phyloP scores from a whole-genome alignment of 2,797 vertebrate species.

The Gobionotothen gibberifrons region DNA sequence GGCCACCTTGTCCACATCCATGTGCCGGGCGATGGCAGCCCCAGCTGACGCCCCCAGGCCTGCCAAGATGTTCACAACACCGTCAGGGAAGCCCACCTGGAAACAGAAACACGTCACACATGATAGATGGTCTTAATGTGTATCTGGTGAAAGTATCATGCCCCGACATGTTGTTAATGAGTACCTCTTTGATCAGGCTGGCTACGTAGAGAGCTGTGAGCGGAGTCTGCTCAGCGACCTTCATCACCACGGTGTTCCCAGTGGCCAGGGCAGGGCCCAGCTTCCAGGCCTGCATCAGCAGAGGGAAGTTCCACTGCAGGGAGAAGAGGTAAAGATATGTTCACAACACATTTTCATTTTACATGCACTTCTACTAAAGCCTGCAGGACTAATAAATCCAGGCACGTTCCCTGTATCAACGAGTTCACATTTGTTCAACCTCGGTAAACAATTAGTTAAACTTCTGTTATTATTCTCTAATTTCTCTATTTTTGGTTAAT shows the following conservation, averaged over 20 bases:
- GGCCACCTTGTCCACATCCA: slow-evolving; percentile 94
- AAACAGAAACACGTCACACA: slow-evolving; percentile 12
- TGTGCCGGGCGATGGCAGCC: slow-evolving; percentile 91
- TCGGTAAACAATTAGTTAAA: no score
- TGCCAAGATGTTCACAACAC: slow-evolving; percentile 94
- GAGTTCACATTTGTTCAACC: no score
- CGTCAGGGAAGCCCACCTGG: slow-evolving; percentile 94
- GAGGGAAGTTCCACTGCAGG: slow-evolving; percentile 95
- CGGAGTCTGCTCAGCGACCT: slow-evolving; percentile 95
- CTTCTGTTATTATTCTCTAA: no score
- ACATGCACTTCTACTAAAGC: not conserved
- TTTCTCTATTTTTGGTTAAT: no score
- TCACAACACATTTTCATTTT: not conserved
- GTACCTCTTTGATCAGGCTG: slow-evolving; percentile 91
- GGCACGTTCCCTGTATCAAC: not conserved
- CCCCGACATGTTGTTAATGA: no score
- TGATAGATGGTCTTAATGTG: not conserved
- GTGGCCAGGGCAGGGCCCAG: slow-evolving; percentile 94
- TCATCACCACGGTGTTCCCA: slow-evolving; percentile 97
- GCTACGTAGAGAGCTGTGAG: slow-evolving; percentile 94
- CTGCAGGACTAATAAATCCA: not conserved
- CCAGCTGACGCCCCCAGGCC: slow-evolving; percentile 93
- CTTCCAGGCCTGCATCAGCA: slow-evolving; percentile 96
- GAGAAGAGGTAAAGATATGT: not conserved
- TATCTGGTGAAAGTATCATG: no score